Evolutionary conservation across 2,113 vertebrate species (phyloP).

Genomic region (Anarhynchus alexandrinus): DNA sequence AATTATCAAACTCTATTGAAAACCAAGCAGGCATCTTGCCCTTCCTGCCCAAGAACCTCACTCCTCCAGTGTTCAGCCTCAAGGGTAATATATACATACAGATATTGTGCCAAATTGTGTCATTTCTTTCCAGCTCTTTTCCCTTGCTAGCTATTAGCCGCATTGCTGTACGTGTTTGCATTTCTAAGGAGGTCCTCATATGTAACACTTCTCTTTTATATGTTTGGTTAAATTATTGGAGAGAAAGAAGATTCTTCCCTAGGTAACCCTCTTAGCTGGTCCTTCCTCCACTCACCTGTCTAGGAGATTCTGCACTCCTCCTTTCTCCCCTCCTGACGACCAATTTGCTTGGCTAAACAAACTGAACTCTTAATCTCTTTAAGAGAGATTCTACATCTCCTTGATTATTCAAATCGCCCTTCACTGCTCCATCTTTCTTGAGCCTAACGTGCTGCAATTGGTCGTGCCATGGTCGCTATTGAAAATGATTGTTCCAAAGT

Average conservation of each 20-base stretch:
- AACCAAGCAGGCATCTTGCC: background rate
- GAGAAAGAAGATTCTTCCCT: background rate
- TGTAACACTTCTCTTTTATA: background rate
- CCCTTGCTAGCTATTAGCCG: background rate
- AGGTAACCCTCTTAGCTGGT: background rate
- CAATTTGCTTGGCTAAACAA: background rate
- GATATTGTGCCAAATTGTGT: background rate
- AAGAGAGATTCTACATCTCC: background rate
- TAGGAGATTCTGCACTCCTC: background rate
- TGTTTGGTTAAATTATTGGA: background rate
- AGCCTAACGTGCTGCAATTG: background rate
- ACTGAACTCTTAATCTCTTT: background rate
- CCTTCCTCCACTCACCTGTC: background rate
- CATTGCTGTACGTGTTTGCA: background rate
- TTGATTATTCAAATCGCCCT: background rate
- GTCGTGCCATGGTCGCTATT: background rate
- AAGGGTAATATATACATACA: background rate
- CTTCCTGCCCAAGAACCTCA: background rate
- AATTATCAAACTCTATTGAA: background rate
- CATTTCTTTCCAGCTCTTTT: background rate
- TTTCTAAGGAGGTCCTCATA: conserved; percentile 5
- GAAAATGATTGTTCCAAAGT: background rate
- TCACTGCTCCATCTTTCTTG: background rate
- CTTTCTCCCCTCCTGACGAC: background rate
- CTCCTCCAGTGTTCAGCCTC: background rate